Conservation (phyloP, 2,797 vertebrate species). For the Chrosomus eos region DNA sequence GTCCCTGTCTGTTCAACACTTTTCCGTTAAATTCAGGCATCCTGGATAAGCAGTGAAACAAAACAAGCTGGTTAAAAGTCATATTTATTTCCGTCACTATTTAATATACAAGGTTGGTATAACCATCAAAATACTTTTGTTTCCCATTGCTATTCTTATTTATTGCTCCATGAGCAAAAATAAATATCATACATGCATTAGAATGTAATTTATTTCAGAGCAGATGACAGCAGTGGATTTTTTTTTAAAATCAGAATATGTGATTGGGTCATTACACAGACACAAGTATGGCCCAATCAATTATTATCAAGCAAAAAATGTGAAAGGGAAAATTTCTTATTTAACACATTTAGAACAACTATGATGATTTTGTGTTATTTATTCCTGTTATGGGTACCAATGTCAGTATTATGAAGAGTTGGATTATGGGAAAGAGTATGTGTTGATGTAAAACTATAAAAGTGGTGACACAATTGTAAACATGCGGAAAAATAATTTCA, state of each 20-base stretch:
- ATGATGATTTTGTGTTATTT: slow-evolving; percentile 15
- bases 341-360: slow-evolving; percentile 13
- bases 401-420: slow-evolving; percentile 31
- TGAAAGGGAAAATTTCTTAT: slow-evolving; percentile 35
- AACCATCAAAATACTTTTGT: neutral
- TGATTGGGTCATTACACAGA: neutral
- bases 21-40: neutral
- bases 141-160: neutral
- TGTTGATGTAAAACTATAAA: slow-evolving; percentile 10
- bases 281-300: slow-evolving; percentile 20
- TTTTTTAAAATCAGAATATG: neutral
- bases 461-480: slow-evolving; percentile 28
- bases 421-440: slow-evolving; percentile 26
- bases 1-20: neutral
- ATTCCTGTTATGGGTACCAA: slow-evolving; percentile 21
- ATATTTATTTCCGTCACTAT: neutral
- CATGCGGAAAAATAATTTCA: neutral
- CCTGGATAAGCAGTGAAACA: neutral
- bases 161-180: slow-evolving; percentile 24
- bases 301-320: slow-evolving; percentile 25
- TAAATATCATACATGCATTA: neutral
- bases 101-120: neutral
- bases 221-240: slow-evolving; percentile 20
- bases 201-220: slow-evolving; percentile 18
- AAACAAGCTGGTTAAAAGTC: neutral